Base-by-base conservation (phyloP, 2,113 vertebrate species). In the Riparia riparia region DNA sequence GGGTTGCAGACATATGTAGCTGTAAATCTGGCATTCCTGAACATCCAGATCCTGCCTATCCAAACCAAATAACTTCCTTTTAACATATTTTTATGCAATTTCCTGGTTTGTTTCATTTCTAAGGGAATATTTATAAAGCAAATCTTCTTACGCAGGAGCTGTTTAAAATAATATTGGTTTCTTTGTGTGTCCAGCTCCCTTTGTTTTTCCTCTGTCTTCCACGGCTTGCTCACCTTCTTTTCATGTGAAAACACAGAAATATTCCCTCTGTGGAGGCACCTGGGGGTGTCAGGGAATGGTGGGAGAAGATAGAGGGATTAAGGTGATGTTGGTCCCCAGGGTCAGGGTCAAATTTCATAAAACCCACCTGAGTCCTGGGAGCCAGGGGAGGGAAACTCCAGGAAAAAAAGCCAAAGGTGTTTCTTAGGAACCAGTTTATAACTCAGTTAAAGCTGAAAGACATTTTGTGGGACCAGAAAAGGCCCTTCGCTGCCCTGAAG, bases 71-170 rank as follows among this genome's bases (percentile, higher is more conserved):
- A 17, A 90, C 95, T 92, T 97, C 90, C 84, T 70, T 82, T 93
- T 58, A 92, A 29, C 85, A 78, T 86, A 61, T 77, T 94, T 95
- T 88, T 65, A 45, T 88, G 85, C 17, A 42, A 81, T 96, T 96
- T 96, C 95, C 95, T 90, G 82, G 64, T 90, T 95, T 95, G 14
- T 69, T 94, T 77, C 65, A 78, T 94, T 91, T 91, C 88, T 94
- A 56, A 94, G 92, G 88, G 93, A 78, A 86, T 94, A 69, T 80
- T 92, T 72, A 19, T 61, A 58, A 90, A 92, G 8, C 42, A 82
- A 93, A 64, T 49, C 15, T 24, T 11, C 34, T 50, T 50, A 47
- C 3, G 41, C 16, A 50, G 26, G 26, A 71, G 53, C 49, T 76
- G 54, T 57, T 32, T 37, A 12, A 72, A 90, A 69, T 32, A 51